Conservation (phyloP, 2,888 invertebrate genomes). For the Pammene aurita region DNA sequence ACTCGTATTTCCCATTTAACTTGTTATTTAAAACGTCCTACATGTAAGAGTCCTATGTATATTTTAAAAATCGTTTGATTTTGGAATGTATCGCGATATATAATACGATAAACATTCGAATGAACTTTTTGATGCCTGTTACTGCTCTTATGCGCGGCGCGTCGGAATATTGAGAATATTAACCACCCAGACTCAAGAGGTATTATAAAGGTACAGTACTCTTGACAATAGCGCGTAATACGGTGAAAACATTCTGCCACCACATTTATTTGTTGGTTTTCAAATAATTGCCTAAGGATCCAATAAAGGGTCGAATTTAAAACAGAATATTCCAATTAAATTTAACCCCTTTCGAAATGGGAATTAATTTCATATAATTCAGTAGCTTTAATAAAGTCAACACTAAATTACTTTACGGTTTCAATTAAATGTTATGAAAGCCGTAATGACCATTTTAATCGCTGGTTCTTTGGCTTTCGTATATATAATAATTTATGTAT, state of each 20-base stretch:
- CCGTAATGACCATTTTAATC: not conserved
- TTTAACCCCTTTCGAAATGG: constrained; percentile 8
- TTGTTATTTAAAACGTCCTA: constrained; percentile 13
- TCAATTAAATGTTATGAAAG: not conserved
- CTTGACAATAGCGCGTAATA: constrained; percentile 34
- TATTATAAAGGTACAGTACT: constrained; percentile 23
- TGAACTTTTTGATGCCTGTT: too few species aligned
- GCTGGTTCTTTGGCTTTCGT: not conserved
- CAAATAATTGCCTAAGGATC: constrained; percentile 33
- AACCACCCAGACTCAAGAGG: constrained; percentile 34
- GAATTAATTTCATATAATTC: not conserved
- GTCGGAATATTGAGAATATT: constrained; percentile 31
- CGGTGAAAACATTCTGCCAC: constrained; percentile 32
- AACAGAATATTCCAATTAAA: constrained; percentile 24
- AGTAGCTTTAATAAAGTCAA: constrained; percentile 13
- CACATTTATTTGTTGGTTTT: constrained; percentile 35
- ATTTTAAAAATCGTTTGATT: too few species aligned
- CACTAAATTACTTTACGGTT: not conserved
- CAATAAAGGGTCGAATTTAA: constrained; percentile 23
- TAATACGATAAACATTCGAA: too few species aligned
- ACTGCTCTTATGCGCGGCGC: too few species aligned
- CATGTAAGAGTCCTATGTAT: too few species aligned
- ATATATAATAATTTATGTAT: too few species aligned
- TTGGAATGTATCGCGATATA: too few species aligned
- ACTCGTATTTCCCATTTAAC: constrained; percentile 2